Base-by-base conservation (phyloP, 2,888 invertebrate genomes). In the Acleris emargana region DNA sequence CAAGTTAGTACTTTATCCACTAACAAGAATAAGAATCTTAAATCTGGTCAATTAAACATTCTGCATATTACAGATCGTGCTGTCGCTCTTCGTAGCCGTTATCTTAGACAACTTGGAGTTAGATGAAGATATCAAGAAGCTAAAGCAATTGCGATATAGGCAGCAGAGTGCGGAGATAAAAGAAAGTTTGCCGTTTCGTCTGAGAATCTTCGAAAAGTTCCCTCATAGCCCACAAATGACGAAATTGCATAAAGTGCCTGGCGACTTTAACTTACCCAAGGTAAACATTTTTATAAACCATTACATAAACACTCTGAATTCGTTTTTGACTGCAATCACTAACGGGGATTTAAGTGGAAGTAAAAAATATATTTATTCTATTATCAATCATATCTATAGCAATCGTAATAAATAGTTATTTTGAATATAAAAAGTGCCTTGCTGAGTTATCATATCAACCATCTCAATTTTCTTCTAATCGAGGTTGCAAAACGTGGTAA, bases 181-280 rank as follows among this genome's bases (percentile, higher is more conserved):
- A 83, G 97, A 99, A 88, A 98, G 98, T 2, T 90, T 99, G 42
- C 99, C 99, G 2, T 97, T 99, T 84, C 94, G 99, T 52, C 90
- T 99, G 70, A 93, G 99, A 72, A 97, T 99, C 73, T 99, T 99
- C 86, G 99, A 99, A 84, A 98, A 98, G 83, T 99, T 99, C 86
- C 99, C 99, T 0, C 98, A 99, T 76, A 98, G 99, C 73, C 99
- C 99, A 1, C 97, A 99, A 85, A 99, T 99, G 99, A 98, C 99
- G 0, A 96, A 96, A 69, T 89, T 99, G 49, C 97, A 98, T 84
- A 97, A 98, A 93, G 96, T 99, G 28, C 98, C 99, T 0, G 97
- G 97, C 1, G 97, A 98, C 86, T 98, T 97, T 73, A 97, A 96
- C 83, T 88, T 97, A 60, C 98, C 97, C 1, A 98, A 98, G 93